phyloP scores from a whole-genome alignment of 2,113 vertebrate species.

The Ammodytes marinus region DNA sequence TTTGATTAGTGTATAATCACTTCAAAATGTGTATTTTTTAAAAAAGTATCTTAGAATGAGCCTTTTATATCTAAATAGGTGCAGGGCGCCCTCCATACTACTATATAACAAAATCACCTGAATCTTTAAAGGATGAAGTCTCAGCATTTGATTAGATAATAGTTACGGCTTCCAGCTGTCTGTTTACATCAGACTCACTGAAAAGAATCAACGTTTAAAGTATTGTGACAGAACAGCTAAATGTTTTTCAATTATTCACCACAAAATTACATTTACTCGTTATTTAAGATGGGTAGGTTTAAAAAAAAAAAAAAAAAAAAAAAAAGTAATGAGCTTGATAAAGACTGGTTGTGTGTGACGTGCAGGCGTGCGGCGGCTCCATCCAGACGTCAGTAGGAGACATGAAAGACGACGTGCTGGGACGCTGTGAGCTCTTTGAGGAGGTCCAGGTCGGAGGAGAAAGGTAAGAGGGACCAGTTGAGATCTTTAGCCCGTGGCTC shows the following conservation, averaged over 20 bases:
- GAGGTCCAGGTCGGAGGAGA: conserved; percentile 97
- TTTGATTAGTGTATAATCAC: too few relatives aligned
- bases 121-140: neutral
- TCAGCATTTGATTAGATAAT: neutral
- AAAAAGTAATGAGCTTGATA: neutral
- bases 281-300: too few relatives aligned
- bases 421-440: conserved; percentile 94
- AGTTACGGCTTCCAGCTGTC: neutral
- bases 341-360: conserved; percentile 23
- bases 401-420: conserved; percentile 90
- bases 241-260: neutral
- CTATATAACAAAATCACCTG: neutral
- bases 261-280: too few relatives aligned
- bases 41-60: too few relatives aligned
- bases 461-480: conserved; percentile 81
- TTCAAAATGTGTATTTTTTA: too few relatives aligned
- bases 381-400: conserved; percentile 95
- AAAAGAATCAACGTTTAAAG: neutral
- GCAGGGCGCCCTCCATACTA: too few relatives aligned
- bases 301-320: neutral
- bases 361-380: conserved; percentile 95
- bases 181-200: neutral
- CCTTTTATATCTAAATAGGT: too few relatives aligned
- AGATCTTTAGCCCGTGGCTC: neutral
- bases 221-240: neutral